Base-by-base conservation (phyloP, 1,140 invertebrate species). In the Drosophila leontia region DNA sequence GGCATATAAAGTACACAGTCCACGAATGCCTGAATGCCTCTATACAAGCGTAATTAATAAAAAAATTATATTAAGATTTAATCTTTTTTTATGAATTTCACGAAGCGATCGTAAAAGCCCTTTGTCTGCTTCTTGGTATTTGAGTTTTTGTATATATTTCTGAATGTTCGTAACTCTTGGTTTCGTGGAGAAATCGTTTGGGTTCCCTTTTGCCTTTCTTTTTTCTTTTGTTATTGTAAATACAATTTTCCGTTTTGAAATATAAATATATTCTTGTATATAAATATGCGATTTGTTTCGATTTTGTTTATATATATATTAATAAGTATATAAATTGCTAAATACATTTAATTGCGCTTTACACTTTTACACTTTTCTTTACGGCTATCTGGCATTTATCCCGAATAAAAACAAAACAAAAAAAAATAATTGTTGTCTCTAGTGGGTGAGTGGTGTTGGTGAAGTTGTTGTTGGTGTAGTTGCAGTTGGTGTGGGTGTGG, bases 321-420 rank as follows among this genome's bases (percentile, higher is more conserved):
- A 62, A 83, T 85, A 78, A 75, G 58, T 85, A 79, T 86, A 79
- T 82, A 87, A 87, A 86, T 80, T 87, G 68, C 79, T 86, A 86
- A 86, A 86, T 87, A 87, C 80, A 87, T 74, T 78, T 88, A 87
- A 87, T 88, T 87, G 83, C 83, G 83, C 83, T 87, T 87, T 87
- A 88, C 83, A 88, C 65, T 68, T 83, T 60, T 72, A 72, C 68
- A 72, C 68, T 72, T 60, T 72, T 71, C 47, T 79, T 87, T 75
- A 87, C 79, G 82, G 83, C 83, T 86, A 78, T 60, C 59, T 76
- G 80, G 83, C 83, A 80, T 80, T 77, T 77, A 76, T 69, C 60
- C 50, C 65, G 74, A 86, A 72, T 88, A 75, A 80, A 85, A 78
- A 81, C 59, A 76, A 42, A 77, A 47, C 26, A 75, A 47, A 62